Evolutionary conservation across 1,140 invertebrate genomes (phyloP).

Genomic region (Drosophila arizonae): DNA sequence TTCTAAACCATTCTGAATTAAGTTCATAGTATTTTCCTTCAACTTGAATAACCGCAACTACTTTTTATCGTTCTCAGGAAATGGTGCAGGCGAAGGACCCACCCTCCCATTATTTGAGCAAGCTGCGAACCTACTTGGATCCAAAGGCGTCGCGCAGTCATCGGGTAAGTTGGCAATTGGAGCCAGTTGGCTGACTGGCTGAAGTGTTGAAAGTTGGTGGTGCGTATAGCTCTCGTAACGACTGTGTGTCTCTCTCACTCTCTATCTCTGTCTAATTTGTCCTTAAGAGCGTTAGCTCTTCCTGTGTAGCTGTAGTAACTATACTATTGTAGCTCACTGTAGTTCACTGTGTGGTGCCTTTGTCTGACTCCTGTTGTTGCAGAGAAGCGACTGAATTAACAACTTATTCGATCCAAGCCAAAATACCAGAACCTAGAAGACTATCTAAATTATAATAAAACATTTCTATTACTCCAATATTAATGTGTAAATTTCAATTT

Average conservation of each 20-base stretch:
- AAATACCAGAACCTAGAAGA: constrained; percentile 23
- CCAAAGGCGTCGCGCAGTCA: constrained; percentile 97
- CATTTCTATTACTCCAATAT: constrained; percentile 64
- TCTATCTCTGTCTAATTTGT: constrained; percentile 3
- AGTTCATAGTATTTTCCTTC: too few relatives aligned
- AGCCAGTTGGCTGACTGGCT: constrained; percentile 17
- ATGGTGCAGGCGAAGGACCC: constrained; percentile 98
- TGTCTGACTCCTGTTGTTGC: constrained; percentile 21
- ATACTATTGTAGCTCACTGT: constrained; percentile 23
- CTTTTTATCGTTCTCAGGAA: constrained; percentile 86
- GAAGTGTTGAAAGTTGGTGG: constrained; percentile 27
- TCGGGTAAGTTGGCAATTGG: constrained; percentile 87
- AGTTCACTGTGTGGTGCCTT: constrained; percentile 25
- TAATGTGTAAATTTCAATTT: constrained; percentile 80
- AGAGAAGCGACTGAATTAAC: constrained; percentile 21
- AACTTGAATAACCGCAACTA: too few relatives aligned
- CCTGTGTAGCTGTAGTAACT: constrained; percentile 25
- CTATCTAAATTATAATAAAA: constrained; percentile 36
- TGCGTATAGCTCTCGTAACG: constrained; percentile 21
- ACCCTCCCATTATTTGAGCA: constrained; percentile 96
- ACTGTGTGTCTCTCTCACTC: constrained; percentile 9
- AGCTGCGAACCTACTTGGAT: constrained; percentile 96
- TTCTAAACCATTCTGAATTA: too few relatives aligned
- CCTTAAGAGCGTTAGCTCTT: constrained; percentile 10
- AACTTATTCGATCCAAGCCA: constrained; percentile 15